Base-by-base conservation (phyloP, 1,140 invertebrate species). In the Antheraea mylitta region DNA sequence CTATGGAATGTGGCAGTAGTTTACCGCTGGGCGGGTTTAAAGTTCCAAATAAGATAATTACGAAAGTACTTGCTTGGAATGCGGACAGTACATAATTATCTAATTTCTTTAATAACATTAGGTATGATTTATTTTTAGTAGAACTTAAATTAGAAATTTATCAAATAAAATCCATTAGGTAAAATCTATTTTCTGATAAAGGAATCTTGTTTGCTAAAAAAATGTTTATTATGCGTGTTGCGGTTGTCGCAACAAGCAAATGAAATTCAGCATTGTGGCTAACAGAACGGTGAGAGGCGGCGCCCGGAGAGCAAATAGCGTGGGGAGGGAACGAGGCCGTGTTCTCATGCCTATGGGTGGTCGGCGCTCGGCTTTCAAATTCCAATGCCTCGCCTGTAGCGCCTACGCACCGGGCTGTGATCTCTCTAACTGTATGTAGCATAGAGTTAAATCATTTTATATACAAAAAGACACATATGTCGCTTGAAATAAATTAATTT, bases 291-390 rank as follows among this genome's bases (percentile, higher is more conserved):
- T 76, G 79, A 83, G 81, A 83, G 86, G 86, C 83, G 88, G 82
- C 80, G 84, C 69, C 74, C 75, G 70, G 77, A 73, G 77, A 71
- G 72, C 70, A 79, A 77, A 66, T 30, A 66, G 77, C 82, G 84
- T 84, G 87, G 84, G 89, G 84, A 85, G 84, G 89, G 87, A 78
- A 81, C 79, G 79, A 76, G 79, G 83, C 79, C 78, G 70, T 78
- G 85, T 89, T 90, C 86, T 87, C 89, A 90, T 88, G 88, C 86
- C 86, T 89, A 85, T 90, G 88, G 89, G 89, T 90, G 89, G 89
- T 90, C 89, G 82, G 78, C 86, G 87, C 82, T 88, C 85, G 83
- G 89, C 89, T 90, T 89, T 90, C 87, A 80, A 90, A 92, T 92
- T 92, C 89, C 88, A 87, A 85, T 86, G 85, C 81, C 79, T 85